Percentiles rank a stretch among this genome's conserved stretches.
Conservation (phyloP, 30 jellyfish, hydroid and myxozoan species). For the Aurelia aurita complex sp. Pacific region DNA sequence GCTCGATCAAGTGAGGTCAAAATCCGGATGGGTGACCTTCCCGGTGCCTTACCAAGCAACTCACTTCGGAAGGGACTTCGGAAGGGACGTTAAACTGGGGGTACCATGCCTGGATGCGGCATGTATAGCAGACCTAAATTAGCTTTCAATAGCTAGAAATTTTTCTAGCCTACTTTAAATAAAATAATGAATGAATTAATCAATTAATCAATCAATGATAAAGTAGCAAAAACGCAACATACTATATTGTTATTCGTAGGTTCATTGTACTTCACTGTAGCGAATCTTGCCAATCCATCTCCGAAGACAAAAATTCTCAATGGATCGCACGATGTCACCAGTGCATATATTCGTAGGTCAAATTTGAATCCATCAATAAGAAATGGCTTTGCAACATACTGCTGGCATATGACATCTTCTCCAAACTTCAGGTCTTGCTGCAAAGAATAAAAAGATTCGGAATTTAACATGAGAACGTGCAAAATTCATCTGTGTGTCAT, state of each 20-base stretch:
- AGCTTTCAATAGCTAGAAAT: no score
- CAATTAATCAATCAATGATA: no score
- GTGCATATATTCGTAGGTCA: slow-evolving; percentile 93
- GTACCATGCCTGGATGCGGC: no score
- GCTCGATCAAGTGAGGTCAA: no score
- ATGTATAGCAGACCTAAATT: no score
- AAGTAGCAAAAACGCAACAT: background rate
- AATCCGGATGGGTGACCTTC: no score
- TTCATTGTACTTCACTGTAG: slow-evolving; percentile 86
- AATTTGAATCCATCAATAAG: slow-evolving; percentile 93
- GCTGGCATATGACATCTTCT: slow-evolving; percentile 95
- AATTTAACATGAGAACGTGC: background rate
- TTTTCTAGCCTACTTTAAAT: no score
- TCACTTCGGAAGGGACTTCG: no score
- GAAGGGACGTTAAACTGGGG: no score
- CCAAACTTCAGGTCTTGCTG: slow-evolving; percentile 95
- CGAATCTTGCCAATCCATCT: slow-evolving; percentile 97
- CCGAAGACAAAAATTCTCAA: slow-evolving; percentile 77
- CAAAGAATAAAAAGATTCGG: slow-evolving; percentile 1
- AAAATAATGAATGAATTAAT: no score
- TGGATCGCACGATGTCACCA: slow-evolving; percentile 96
- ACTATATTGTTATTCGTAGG: slow-evolving; percentile 81
- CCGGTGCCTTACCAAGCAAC: no score
- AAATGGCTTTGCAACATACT: slow-evolving; percentile 90
- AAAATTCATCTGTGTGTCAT: no score